Conservation (phyloP, 35 echinoderm and acorn worm species). For the Ophioderma brevispina region DNA sequence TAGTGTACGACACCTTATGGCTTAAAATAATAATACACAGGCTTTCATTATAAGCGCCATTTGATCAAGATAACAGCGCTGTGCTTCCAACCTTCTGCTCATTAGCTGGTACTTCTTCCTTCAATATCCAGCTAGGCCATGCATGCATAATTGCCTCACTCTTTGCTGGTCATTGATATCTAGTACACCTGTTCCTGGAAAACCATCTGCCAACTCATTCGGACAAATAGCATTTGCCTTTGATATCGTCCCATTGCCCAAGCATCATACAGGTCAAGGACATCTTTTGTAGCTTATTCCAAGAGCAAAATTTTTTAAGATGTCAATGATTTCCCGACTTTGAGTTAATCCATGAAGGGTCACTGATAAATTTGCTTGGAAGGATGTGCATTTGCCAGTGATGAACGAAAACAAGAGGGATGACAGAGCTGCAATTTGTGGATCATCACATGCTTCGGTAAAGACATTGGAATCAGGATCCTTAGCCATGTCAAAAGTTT, state of each 20-base stretch:
- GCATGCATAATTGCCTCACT: constrained; percentile 22
- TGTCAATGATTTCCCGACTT: constrained; percentile 34
- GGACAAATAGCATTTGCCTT: constrained; percentile 12
- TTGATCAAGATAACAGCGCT: no score
- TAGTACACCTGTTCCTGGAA: constrained; percentile 18
- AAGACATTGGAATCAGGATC: background rate
- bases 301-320: constrained; percentile 27
- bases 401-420: constrained; percentile 11
- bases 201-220: constrained; percentile 20
- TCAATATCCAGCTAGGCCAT: background rate
- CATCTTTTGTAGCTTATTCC: constrained; percentile 50
- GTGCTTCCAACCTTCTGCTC: constrained; percentile 21
- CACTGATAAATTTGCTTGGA: constrained; percentile 18
- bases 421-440: background rate
- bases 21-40: background rate
- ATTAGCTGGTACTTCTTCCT: constrained; percentile 7
- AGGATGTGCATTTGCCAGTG: constrained; percentile 22
- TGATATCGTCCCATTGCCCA: constrained; percentile 25
- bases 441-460: constrained; percentile 20
- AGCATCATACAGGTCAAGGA: constrained; percentile 8
- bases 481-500: constrained; percentile 32
- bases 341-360: constrained; percentile 36
- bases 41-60: background rate
- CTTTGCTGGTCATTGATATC: constrained; percentile 39
- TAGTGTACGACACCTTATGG: no score